Evolutionary conservation across 2,888 invertebrate genomes (phyloP).

Genomic region (Liodrosophila aerea): DNA sequence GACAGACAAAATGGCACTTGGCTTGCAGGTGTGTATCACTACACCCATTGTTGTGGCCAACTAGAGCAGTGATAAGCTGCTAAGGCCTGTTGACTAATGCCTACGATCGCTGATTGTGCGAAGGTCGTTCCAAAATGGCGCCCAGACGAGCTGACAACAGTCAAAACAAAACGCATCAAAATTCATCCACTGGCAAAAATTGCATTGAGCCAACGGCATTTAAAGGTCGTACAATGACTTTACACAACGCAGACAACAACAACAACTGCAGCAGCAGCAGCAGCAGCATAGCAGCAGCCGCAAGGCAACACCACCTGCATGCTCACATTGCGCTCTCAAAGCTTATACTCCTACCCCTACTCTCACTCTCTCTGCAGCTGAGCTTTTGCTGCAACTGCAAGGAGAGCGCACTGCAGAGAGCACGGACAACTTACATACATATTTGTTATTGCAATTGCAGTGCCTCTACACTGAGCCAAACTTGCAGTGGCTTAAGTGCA

Average conservation of each 20-base stretch:
- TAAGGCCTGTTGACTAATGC: conserved; percentile 28
- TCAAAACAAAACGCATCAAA: too few relatives aligned
- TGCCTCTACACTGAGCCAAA: too few relatives aligned
- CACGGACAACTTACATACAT: too few relatives aligned
- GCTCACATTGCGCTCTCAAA: conserved; percentile 13
- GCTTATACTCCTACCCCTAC: too few relatives aligned
- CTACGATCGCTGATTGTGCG: conserved; percentile 17
- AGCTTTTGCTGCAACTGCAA: background rate
- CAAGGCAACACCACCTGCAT: conserved; percentile 41
- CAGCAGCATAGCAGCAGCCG: conserved; percentile 22
- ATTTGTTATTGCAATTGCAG: too few relatives aligned
- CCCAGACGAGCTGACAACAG: conserved; percentile 1
- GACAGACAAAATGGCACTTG: conserved; percentile 65
- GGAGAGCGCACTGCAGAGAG: too few relatives aligned
- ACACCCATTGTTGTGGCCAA: conserved; percentile 13
- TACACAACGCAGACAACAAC: conserved; percentile 29
- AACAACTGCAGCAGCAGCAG: conserved; percentile 4
- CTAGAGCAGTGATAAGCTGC: conserved; percentile 37
- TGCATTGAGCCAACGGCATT: conserved; percentile 55
- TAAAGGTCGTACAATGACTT: conserved; percentile 70
- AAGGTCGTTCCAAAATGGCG: conserved; percentile 30
- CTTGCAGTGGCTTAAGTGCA: conserved; percentile 17
- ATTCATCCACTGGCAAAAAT: conserved; percentile 27
- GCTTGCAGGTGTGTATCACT: too few relatives aligned
- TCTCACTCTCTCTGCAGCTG: background rate